Base-by-base conservation (phyloP, 2,888 invertebrate species). In the Agriopis leucophaearia region DNA sequence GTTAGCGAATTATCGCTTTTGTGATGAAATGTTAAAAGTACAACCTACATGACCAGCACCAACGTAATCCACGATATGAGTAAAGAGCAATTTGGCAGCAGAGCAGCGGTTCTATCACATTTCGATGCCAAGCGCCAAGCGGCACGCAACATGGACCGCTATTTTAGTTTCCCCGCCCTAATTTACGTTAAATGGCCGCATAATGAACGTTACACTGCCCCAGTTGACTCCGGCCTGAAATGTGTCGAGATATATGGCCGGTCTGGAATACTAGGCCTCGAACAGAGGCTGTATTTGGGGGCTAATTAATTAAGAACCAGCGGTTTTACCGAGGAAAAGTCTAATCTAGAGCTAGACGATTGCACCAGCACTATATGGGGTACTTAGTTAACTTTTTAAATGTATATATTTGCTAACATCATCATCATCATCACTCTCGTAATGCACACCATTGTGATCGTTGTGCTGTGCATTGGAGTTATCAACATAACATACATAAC, bases 31-130 rank as follows among this genome's bases (percentile, higher is more conserved):
- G 13, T n/a, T 44, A 42, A 12, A 44, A 13, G 13, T 40, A 40
- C 40, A 12, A 38, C 50, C 10, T 40, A 40, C 59, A 38, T 56
- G 57, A 12, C 52, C 38, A 38, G 13, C 18, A 44, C 18, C 27
- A 79, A 85, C 78, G 83, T 92, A 89, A 91, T 88, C 90, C 87
- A 84, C 84, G 91, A 92, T 92, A 92, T 89, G 89, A 89, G 88
- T 79, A 88, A 81, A 88, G 60, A 64, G 88, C 89, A 88, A 92
- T 93, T 93, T 93, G 93, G 93, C 93, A 93, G 75, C 83, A 77
- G 74, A 74, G 76, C 82, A 73, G 64, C 76, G 81, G 72, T 84
- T 88, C 86, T 84, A 87, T 89, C 87, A 85, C 85, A 79, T 79
- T 81, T 81, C 82, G 85, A 86, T 90, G 92, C 92, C 92, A 91